These are phyloP conservation scores for Drosophila bunnanda DNA, from an alignment of 2,888 invertebrate genomes.

Conservation along the genomic window DNA sequence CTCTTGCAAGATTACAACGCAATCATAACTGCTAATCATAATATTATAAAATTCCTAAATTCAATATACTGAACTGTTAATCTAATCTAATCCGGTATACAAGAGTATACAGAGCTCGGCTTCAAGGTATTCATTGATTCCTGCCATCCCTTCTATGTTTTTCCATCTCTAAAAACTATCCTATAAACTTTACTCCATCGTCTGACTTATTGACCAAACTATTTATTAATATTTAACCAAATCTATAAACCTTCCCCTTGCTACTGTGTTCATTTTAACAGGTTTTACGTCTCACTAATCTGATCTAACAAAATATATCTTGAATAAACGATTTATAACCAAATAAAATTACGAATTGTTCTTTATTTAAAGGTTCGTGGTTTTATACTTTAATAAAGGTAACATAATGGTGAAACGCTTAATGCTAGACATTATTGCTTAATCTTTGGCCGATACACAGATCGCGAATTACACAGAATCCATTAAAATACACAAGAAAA, in stretches of 20 bases:
- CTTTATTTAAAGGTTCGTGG: background rate
- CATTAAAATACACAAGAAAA: slow-evolving; percentile 14
- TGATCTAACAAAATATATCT: slow-evolving; percentile 48
- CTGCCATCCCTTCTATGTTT: background rate
- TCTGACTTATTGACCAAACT: background rate
- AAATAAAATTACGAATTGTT: background rate
- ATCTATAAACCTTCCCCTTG: slow-evolving; percentile 10
- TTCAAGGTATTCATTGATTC: background rate
- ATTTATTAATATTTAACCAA: slow-evolving; percentile 8
- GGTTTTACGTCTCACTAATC: slow-evolving; percentile 42
- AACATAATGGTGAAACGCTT: slow-evolving; percentile 38
- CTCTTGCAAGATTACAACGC: too few species aligned
- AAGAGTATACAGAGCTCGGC: too few species aligned
- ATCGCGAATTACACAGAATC: slow-evolving; percentile 63
- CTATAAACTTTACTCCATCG: background rate
- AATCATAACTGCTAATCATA: too few species aligned
- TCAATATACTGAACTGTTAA: too few species aligned
- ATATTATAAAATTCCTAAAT: too few species aligned
- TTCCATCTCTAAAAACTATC: background rate
- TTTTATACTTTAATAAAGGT: slow-evolving; percentile 31
- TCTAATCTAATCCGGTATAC: too few species aligned
- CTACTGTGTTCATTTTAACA: slow-evolving; percentile 32
- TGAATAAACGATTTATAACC: slow-evolving; percentile 46
- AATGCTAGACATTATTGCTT: slow-evolving; percentile 72
- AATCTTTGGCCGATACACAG: slow-evolving; percentile 82